Percentiles rank a stretch among this genome's conserved stretches.
These are phyloP conservation scores for Drosophila borborema DNA, from an alignment of 2,888 invertebrate species.

Conservation along the genomic window DNA sequence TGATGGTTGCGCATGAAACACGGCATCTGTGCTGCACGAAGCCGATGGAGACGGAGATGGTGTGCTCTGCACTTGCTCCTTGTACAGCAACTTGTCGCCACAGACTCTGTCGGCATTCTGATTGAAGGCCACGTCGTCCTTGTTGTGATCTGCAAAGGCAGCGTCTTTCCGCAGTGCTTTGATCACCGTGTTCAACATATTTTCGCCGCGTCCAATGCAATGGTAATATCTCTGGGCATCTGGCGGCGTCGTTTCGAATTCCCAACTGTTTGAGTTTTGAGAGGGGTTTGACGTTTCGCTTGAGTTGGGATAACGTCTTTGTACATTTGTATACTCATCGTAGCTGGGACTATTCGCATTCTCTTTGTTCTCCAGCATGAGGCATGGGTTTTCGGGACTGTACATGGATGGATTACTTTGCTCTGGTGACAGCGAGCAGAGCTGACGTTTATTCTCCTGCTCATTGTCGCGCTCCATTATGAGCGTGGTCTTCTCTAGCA, in stretches of 20 bases:
- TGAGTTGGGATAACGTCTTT: conserved; percentile 68
- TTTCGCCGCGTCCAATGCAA: conserved; percentile 68
- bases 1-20: conserved; percentile 16
- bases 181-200: conserved; percentile 78
- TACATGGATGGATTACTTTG: conserved; percentile 49
- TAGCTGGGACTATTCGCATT: conserved; percentile 57
- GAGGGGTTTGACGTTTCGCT: conserved; percentile 74
- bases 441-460: conserved; percentile 54
- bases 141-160: conserved; percentile 49
- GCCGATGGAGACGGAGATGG: conserved; percentile 27
- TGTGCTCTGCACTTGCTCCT: conserved; percentile 48
- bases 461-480: conserved; percentile 82
- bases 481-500: conserved; percentile 82
- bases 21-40: conserved; percentile 43
- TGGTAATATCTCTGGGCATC: conserved; percentile 67
- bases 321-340: conserved; percentile 58
- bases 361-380: conserved; percentile 53
- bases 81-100: conserved; percentile 65
- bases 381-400: conserved; percentile 40
- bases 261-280: conserved; percentile 73
- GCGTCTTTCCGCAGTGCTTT: conserved; percentile 79
- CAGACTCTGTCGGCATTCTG: conserved; percentile 52
- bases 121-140: conserved; percentile 55
- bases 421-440: conserved; percentile 52
- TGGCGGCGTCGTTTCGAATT: conserved; percentile 56